Evolutionary conservation across 2,797 vertebrate genomes (phyloP).

Genomic region (Hippoglossus hippoglossus): DNA sequence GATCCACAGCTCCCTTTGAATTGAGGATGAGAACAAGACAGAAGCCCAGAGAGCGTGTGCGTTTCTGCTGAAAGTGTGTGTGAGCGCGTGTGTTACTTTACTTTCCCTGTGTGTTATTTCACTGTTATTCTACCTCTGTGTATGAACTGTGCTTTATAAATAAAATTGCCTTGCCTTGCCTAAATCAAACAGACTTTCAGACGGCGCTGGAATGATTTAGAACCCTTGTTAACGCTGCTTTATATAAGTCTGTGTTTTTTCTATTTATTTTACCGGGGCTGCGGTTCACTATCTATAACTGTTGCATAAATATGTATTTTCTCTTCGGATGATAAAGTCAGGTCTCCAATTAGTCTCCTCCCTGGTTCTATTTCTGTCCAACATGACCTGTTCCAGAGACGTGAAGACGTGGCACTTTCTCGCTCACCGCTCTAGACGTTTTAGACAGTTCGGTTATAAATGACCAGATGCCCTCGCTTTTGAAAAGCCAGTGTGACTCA

Average conservation of each 20-base stretch:
- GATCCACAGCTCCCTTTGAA: conserved; percentile 41
- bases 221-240: no score
- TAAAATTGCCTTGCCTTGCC: no score
- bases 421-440: conserved; percentile 8
- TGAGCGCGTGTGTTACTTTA: not conserved
- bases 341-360: conserved; percentile 17
- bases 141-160: no score
- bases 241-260: no score
- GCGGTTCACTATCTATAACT: no score
- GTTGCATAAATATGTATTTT: conserved; percentile 1
- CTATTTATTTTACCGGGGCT: no score
- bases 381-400: not conserved
- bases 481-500: conserved; percentile 61
- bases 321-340: not conserved
- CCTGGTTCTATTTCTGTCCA: conserved; percentile 20
- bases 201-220: no score
- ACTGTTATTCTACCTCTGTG: no score
- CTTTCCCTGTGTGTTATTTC: no score
- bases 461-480: conserved; percentile 33
- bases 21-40: conserved; percentile 30
- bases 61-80: not conserved
- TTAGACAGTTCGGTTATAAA: conserved; percentile 28
- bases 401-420: conserved; percentile 4
- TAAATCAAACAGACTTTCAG: no score
- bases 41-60: conserved; percentile 3